Percentiles rank a stretch among this genome's conserved stretches.
Conservation (phyloP, 2,888 invertebrate genomes). For the Eretmocerus hayati region DNA sequence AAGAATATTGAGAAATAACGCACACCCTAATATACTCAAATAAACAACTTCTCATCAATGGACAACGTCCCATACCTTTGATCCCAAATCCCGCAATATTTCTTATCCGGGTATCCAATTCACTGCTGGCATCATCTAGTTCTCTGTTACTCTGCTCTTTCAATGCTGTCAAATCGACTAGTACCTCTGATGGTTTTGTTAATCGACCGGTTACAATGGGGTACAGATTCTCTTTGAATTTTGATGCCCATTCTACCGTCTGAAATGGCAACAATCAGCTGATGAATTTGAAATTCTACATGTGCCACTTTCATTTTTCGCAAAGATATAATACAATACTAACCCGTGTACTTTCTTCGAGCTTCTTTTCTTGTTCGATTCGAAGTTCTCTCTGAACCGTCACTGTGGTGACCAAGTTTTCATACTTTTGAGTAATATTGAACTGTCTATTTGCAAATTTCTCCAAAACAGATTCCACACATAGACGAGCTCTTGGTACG, state of each 20-base stretch:
- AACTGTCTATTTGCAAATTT: slow-evolving; percentile 60
- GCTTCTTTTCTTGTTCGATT: slow-evolving; percentile 48
- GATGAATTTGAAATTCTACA: background rate
- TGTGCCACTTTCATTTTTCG: no score
- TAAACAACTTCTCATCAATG: background rate
- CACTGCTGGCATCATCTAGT: slow-evolving; percentile 57
- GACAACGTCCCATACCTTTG: slow-evolving; percentile 7
- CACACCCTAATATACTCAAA: no score
- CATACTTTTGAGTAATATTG: slow-evolving; percentile 62
- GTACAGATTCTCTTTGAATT: slow-evolving; percentile 67
- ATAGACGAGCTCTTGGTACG: slow-evolving; percentile 58
- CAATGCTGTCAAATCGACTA: slow-evolving; percentile 54
- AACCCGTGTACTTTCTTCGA: slow-evolving; percentile 42
- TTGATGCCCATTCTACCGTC: slow-evolving; percentile 61
- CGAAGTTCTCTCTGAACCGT: slow-evolving; percentile 48
- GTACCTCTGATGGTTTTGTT: slow-evolving; percentile 53
- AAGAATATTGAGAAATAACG: no score
- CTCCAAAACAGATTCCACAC: slow-evolving; percentile 63
- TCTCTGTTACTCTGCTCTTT: slow-evolving; percentile 54
- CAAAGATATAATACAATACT: no score
- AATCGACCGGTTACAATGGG: slow-evolving; percentile 64
- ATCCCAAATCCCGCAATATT: slow-evolving; percentile 55
- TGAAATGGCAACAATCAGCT: slow-evolving; percentile 36
- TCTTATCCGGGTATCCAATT: slow-evolving; percentile 62
- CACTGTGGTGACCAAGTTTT: slow-evolving; percentile 63